These are phyloP conservation scores for Lepus europaeus DNA, from an alignment of 2,113 vertebrate genomes.

Conservation along the genomic window DNA sequence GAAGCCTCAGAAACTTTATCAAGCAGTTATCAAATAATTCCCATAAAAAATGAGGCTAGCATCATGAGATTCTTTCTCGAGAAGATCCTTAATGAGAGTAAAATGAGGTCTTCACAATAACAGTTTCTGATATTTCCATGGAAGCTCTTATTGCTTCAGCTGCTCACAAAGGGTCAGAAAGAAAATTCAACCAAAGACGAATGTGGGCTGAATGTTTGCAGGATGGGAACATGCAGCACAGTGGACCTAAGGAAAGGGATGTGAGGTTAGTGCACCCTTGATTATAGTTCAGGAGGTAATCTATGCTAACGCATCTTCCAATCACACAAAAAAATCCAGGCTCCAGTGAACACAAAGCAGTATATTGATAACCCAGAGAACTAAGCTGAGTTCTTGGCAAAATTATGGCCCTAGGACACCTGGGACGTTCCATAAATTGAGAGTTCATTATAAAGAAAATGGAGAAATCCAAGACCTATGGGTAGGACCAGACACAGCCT, in stretches of 20 bases:
- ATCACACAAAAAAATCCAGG: not conserved
- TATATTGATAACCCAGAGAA: not conserved
- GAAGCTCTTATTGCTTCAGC: not conserved
- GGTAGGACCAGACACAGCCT: not conserved
- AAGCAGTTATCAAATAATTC: slow-evolving; percentile 62
- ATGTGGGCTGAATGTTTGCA: not conserved
- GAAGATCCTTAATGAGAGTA: slow-evolving; percentile 26
- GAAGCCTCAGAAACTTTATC: slow-evolving; percentile 55
- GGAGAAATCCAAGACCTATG: not conserved
- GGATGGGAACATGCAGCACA: not conserved
- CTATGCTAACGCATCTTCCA: too few relatives aligned
- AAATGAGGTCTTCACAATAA: slow-evolving; percentile 28
- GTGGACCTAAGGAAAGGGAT: not conserved
- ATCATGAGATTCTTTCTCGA: slow-evolving; percentile 14
- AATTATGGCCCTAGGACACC: not conserved
- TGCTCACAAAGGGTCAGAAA: not conserved
- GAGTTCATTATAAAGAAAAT: not conserved
- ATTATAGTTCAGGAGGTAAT: not conserved
- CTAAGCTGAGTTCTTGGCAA: not conserved
- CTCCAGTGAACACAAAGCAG: not conserved
- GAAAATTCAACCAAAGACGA: not conserved
- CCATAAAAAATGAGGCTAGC: slow-evolving; percentile 36
- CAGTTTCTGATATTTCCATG: not conserved
- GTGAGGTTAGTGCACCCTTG: too few relatives aligned
- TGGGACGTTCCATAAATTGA: not conserved